Evolutionary conservation across 1,140 invertebrate genomes (phyloP).

Genomic region (Venustaconcha ellipsiformis): DNA sequence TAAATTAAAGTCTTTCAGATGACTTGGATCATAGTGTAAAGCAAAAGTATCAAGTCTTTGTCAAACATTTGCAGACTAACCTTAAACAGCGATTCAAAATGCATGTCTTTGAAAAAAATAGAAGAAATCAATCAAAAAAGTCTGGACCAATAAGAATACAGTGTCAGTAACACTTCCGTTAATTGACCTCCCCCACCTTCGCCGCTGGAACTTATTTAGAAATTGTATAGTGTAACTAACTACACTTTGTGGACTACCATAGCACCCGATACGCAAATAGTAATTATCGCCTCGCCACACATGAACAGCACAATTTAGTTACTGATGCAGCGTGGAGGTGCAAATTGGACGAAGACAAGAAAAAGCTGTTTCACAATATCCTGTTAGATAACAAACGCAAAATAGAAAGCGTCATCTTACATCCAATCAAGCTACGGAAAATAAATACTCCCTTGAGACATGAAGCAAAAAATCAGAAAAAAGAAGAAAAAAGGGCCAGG

Average conservation of each 20-base stretch:
- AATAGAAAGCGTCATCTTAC: background rate
- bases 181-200: background rate
- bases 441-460: no score
- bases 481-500: no score
- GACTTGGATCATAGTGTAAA: background rate
- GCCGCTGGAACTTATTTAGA: background rate
- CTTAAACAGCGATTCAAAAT: constrained; percentile 1
- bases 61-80: background rate
- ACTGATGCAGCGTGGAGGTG: background rate
- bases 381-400: constrained; percentile 1
- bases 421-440: no score
- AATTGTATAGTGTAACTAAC: constrained; percentile 1
- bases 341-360: constrained; percentile 4
- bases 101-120: background rate
- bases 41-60: background rate
- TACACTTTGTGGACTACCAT: background rate
- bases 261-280: background rate
- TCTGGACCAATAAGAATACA: constrained; percentile 21
- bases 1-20: background rate
- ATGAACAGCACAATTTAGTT: background rate
- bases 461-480: no score
- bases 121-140: background rate
- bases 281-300: background rate
- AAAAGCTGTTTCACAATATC: constrained; percentile 1
- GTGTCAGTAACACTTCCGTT: constrained; percentile 7